Conservation (phyloP, 2,888 invertebrate genomes). For the Ormyrus nitidulus region DNA sequence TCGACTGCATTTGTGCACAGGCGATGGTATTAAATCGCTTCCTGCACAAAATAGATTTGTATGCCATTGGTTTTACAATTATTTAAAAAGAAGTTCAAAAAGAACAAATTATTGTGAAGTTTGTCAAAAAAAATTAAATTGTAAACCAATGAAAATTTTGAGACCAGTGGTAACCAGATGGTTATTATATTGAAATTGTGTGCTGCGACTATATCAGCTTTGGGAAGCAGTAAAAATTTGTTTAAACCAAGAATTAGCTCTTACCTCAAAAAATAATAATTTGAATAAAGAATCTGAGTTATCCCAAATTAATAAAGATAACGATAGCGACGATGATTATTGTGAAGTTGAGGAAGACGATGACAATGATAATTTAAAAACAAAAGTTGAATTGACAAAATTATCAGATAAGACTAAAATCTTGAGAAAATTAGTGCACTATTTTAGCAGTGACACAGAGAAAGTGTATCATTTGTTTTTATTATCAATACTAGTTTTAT, state of each 20-base stretch:
- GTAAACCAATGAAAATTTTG: slow-evolving; percentile 60
- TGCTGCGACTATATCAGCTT: slow-evolving; percentile 63
- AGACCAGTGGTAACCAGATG: slow-evolving; percentile 65
- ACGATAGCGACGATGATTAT: too few species aligned
- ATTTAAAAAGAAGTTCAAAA: slow-evolving; percentile 60
- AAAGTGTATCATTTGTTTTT: slow-evolving; percentile 58
- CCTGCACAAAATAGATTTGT: slow-evolving; percentile 64
- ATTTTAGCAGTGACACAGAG: slow-evolving; percentile 57
- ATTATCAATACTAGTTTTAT: slow-evolving; percentile 56
- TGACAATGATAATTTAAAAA: too few species aligned
- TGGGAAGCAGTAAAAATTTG: slow-evolving; percentile 63
- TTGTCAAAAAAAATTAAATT: slow-evolving; percentile 61
- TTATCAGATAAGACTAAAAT: slow-evolving; percentile 1
- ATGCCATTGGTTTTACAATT: slow-evolving; percentile 63
- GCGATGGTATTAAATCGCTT: slow-evolving; percentile 64
- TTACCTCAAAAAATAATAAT: too few species aligned
- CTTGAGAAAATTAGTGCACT: background rate
- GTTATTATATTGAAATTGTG: slow-evolving; percentile 62
- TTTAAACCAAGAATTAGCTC: slow-evolving; percentile 57
- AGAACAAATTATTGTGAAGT: slow-evolving; percentile 55
- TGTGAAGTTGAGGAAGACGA: too few species aligned
- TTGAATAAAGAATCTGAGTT: too few species aligned
- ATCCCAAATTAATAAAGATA: too few species aligned
- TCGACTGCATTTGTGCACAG: slow-evolving; percentile 65
- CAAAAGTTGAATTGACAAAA: slow-evolving; percentile 2